These are phyloP conservation scores for Trichacis sp. DNA, from an alignment of 2,888 invertebrate genomes.

Conservation along the genomic window DNA sequence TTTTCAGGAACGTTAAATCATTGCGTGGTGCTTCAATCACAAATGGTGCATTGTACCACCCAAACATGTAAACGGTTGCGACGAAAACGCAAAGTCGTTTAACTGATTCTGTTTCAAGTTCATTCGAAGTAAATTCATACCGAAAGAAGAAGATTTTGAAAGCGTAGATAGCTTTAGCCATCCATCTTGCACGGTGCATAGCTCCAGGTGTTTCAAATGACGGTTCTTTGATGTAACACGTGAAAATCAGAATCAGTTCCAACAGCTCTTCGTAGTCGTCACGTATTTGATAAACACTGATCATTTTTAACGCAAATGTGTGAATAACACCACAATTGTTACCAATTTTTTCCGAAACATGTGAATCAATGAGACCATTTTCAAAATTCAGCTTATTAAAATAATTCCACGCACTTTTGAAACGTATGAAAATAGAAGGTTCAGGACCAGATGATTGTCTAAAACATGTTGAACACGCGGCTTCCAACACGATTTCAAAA, in stretches of 20 bases:
- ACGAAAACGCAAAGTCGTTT: no score
- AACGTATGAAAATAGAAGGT: constrained; percentile 1
- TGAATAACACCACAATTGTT: no score
- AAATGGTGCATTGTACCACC: constrained; percentile 8
- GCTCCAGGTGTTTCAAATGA: constrained; percentile 3
- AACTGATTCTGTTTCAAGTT: no score
- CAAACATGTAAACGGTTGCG: neutral
- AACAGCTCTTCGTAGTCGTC: constrained; percentile 11
- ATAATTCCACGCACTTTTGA: no score
- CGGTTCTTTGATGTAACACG: no score
- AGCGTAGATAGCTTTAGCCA: neutral
- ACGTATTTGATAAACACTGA: neutral
- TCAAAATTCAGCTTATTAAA: no score
- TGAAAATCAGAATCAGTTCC: neutral
- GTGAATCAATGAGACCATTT: no score
- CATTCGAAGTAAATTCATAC: no score
- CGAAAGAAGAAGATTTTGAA: constrained; percentile 6
- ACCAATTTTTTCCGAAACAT: no score
- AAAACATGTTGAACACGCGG: constrained; percentile 8
- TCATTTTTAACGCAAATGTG: neutral
- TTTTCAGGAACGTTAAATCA: constrained; percentile 7
- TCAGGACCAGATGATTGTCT: constrained; percentile 12
- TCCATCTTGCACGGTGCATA: neutral
- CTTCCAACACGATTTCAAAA: constrained; percentile 38
- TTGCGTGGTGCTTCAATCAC: constrained; percentile 4